Evolutionary conservation across 2,888 invertebrate species (phyloP), one percentile per base, ranked within the genome.

Genomic region (Melieria crassipennis): DNA sequence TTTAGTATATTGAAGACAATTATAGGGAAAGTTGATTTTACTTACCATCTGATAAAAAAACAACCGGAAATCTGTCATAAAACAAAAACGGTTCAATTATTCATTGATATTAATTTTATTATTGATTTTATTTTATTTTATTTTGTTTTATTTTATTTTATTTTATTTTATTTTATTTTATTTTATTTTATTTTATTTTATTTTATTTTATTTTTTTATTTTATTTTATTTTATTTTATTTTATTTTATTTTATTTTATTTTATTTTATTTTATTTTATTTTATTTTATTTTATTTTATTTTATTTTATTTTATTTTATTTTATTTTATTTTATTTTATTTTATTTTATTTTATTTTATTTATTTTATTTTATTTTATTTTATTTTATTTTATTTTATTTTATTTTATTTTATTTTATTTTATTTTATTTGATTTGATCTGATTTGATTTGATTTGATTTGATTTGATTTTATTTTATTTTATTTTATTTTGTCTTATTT

Each of bases 371-470:
- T 45, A 30, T 16, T 42, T 56, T 56, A 56, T 5, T 56, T 5
- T 47, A n/a, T 60, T 60, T 60, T 45, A 11, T n/a, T 42, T 60
- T 46, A 60, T 43, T n/a, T 42, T 45, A 43, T 60, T 5, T 60
- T 60, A 45, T 6, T 60, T 45, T 60, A 10, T 43, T 43, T 7
- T 1, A 45, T 43, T 9, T 43, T 11, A 4, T 7, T 60, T 45
- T 43, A 43, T 43, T 43, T 0, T 5, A 60, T 60, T 60, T 5
- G n/a, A 30, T 16, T 30, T 56, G 13, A 56, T 5, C 13, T 13
- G 7, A 10, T 61, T 13, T 5, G 10, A 13, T 46, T 46, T 47
- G 5, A 5, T 13, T 9, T 7, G 7, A 47, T 7, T 3, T 46
- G 47, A 4, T 16, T n/a, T 48, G 10, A 2, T 47, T 7, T 62